These are phyloP conservation scores for Tenthredo livida DNA, from an alignment of 2,888 invertebrate genomes.

Conservation along the genomic window DNA sequence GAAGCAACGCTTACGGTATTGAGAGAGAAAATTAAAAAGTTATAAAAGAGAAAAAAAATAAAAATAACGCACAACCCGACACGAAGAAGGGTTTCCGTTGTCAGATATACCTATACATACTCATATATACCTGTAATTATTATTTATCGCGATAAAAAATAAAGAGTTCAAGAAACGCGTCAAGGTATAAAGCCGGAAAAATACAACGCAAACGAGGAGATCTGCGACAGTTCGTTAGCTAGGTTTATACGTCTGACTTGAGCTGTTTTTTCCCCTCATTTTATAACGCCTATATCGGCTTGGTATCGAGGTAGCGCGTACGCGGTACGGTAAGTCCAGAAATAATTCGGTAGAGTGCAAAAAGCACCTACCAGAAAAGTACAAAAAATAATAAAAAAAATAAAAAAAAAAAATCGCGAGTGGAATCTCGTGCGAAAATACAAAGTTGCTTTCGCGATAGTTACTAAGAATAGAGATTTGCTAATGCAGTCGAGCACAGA, in stretches of 20 bases:
- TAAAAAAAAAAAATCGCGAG: not conserved
- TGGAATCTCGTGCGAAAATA: slow-evolving; percentile 20
- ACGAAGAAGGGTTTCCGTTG: not conserved
- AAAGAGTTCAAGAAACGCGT: not conserved
- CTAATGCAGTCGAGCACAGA: not conserved
- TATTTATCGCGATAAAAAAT: not conserved
- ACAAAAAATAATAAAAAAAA: not conserved
- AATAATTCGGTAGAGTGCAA: slow-evolving; percentile 21
- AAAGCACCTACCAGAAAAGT: not conserved
- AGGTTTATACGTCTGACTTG: not conserved
- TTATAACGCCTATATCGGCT: slow-evolving; percentile 19
- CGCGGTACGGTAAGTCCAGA: not conserved
- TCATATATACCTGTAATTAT: not conserved
- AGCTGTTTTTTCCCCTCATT: slow-evolving; percentile 1
- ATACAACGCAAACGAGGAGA: not conserved
- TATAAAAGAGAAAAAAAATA: not conserved
- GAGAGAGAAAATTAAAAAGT: not conserved
- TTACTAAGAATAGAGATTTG: slow-evolving; percentile 36
- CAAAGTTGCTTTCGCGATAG: slow-evolving; percentile 26
- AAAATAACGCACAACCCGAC: not conserved
- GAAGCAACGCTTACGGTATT: not conserved
- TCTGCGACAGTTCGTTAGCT: not conserved
- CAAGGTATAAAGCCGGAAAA: not conserved
- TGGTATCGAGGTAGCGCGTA: not conserved
- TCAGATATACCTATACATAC: not conserved